A percentile compares a stretch with the other conserved stretches of the same genome.
Conservation (phyloP, 2,113 vertebrate species). For the Vicugna pacos region DNA sequence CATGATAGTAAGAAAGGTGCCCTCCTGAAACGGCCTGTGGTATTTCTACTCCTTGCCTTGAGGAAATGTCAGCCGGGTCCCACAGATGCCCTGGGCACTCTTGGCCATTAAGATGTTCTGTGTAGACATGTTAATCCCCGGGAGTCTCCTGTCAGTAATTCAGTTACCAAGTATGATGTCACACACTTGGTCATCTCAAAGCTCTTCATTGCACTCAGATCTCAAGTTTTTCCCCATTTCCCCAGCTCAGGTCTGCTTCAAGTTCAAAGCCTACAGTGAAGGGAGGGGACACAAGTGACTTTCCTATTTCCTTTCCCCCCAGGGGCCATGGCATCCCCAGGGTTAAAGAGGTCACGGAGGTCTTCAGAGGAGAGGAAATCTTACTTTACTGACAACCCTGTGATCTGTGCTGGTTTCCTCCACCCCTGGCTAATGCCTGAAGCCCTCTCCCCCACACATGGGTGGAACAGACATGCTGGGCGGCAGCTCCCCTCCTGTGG, state of each 20-base stretch:
- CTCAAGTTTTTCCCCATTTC: not conserved
- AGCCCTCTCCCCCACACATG: rapidly evolving
- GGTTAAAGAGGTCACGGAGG: not conserved
- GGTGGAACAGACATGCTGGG: rapidly evolving
- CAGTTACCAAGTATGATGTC: not conserved
- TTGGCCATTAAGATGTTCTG: not conserved
- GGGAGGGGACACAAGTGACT: not conserved
- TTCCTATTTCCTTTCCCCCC: not conserved
- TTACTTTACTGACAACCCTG: not conserved
- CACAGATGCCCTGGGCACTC: not conserved
- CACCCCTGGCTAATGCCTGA: not conserved
- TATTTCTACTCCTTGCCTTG: not conserved
- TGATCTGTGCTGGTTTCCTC: not conserved
- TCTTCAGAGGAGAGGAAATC: not conserved
- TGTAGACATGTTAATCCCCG: not conserved
- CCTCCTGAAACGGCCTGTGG: not conserved
- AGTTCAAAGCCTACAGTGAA: not conserved
- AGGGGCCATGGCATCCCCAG: not conserved
- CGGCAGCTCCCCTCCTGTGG: too few relatives aligned
- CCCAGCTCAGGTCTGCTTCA: not conserved
- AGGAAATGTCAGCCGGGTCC: not conserved
- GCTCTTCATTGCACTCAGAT: not conserved
- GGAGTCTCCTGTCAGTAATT: not conserved
- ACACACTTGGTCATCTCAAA: not conserved
- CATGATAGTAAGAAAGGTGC: not conserved